These are phyloP conservation scores for Bhutanitis thaidina DNA, from an alignment of 2,888 invertebrate species.

Conservation along the genomic window DNA sequence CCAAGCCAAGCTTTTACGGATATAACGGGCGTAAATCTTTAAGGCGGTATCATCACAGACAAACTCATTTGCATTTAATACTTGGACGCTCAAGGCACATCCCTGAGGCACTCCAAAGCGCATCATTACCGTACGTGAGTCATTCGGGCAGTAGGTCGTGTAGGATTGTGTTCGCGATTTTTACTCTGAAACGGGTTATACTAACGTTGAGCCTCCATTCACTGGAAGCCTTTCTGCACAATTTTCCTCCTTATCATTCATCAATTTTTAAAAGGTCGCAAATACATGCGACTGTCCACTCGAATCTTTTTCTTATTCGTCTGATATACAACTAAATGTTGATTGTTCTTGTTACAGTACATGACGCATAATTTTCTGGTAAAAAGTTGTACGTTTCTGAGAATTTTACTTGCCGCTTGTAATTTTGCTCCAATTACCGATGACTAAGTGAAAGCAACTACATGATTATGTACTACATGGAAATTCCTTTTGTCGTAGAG, in stretches of 20 bases:
- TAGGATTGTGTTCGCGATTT: slow-evolving; percentile 34
- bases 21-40: too few relatives aligned
- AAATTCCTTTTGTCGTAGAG: neutral
- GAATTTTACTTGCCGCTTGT: slow-evolving; percentile 9
- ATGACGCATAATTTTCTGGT: slow-evolving; percentile 1
- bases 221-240: slow-evolving; percentile 26
- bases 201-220: slow-evolving; percentile 30
- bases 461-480: neutral
- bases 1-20: too few relatives aligned
- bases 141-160: slow-evolving; percentile 60
- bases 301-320: neutral
- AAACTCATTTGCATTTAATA: neutral
- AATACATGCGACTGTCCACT: neutral
- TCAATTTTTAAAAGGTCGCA: neutral
- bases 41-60: slow-evolving; percentile 1
- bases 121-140: slow-evolving; percentile 35
- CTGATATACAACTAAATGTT: slow-evolving; percentile 3
- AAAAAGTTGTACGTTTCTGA: slow-evolving; percentile 17
- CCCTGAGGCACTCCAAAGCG: slow-evolving; percentile 9
- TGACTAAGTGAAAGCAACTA: slow-evolving; percentile 20
- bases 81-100: neutral
- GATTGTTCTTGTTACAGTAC: neutral
- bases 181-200: slow-evolving; percentile 41
- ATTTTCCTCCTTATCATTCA: slow-evolving; percentile 32
- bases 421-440: slow-evolving; percentile 19